Conservation (phyloP, 2,113 vertebrate genomes). For the Felis chaus region DNA sequence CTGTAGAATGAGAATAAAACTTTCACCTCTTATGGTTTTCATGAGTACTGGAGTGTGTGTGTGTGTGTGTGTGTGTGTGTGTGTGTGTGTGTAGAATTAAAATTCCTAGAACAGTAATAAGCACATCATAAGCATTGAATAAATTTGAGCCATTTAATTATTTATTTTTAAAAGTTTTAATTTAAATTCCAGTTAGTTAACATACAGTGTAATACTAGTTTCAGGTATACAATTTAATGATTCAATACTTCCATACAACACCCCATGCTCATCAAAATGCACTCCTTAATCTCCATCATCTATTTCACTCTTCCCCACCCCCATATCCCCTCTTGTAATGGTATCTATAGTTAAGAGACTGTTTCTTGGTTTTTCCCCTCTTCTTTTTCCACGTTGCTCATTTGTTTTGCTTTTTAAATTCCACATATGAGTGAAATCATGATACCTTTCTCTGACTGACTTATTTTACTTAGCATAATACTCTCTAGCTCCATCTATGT, state of each 20-base stretch:
- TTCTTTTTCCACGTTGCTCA: not conserved
- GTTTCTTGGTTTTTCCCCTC: not conserved
- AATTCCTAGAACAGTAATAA: not conserved
- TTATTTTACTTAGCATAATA: not conserved
- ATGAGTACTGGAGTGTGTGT: not conserved
- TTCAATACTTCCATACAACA: not conserved
- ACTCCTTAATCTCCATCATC: not conserved
- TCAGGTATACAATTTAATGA: not conserved
- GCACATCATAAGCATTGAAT: not conserved
- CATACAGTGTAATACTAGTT: not conserved
- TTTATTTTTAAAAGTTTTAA: not conserved
- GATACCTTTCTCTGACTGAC: not conserved
- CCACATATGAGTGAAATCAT: not conserved
- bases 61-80: not conserved
- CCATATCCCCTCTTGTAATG: not conserved
- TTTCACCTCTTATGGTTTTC: not conserved
- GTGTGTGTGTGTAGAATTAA: not conserved
- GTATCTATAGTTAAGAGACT: not conserved
- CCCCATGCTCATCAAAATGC: not conserved
- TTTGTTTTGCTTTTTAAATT: not conserved
- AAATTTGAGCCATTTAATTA: not conserved
- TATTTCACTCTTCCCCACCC: not conserved
- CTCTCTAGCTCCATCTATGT: not conserved
- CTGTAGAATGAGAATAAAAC: not conserved
- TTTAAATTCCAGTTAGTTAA: not conserved